Base-by-base conservation (phyloP, 2,888 invertebrate genomes). In the Scelioninae gen. 2 region DNA sequence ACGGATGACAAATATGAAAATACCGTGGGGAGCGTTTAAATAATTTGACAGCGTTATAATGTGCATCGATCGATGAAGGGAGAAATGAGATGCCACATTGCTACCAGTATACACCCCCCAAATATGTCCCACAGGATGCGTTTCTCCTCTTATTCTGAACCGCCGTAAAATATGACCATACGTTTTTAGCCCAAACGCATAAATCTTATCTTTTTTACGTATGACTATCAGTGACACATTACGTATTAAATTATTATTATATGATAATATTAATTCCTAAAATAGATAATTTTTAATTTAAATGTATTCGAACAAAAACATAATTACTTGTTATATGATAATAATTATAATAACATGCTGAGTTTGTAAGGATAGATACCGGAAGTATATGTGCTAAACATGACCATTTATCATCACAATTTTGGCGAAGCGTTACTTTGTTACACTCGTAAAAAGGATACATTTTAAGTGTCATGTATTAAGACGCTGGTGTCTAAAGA, bases 1-100 rank as follows among this genome's bases (percentile, higher is more conserved):
- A 16, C 58, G 52, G 18, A 68, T 60, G 68, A 68, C 68, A 68
- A 60, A 68, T 68, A 68, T 13, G 52, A 68, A 60, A 68, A 52
- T 43, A 52, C 68, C 48, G 31, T 52, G 37, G 68, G 68, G 68
- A 68, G 68, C 58, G 58, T 68, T 68, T 68, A 68, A 60, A 68
- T 68, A 68, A 68, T 68, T 68, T 68, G 65, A 57, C 65, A 28
- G 22, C 16, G 52, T 63, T 43, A 63, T 52, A 35, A 9, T 33
- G 63, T 18, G 63, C 18, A 2, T 4, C 33, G 52, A 63, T 63
- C 53, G 65, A 48, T 41, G 55, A 48, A 45, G 68, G 68, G 68
- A 50, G 68, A 68, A 18, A 28, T 16, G 65, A 37, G 52, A 68
- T 41, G 39, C 46, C 65, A 50, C 65, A 65, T 45, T 45, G 52